Percentiles rank a stretch among this genome's conserved stretches.
phyloP scores from a whole-genome alignment of 2,888 invertebrate species.

The Oeneis ivallda region DNA sequence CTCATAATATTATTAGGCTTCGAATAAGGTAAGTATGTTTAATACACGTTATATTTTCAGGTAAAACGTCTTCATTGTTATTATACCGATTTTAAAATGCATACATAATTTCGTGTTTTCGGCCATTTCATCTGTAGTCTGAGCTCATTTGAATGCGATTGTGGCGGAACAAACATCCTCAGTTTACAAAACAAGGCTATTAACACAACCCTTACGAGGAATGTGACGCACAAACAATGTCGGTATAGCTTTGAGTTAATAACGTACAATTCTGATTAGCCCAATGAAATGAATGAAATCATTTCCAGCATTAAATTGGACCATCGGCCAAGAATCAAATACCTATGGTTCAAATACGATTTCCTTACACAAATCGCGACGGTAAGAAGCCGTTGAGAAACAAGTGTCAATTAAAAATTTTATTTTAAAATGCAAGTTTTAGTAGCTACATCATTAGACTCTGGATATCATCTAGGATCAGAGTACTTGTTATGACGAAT shows the following conservation, averaged over 20 bases:
- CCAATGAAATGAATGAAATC: neutral
- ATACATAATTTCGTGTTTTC: neutral
- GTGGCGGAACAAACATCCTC: constrained; percentile 5
- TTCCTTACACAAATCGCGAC: too few species aligned
- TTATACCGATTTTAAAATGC: neutral
- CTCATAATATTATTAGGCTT: too few species aligned
- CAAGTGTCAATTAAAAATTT: too few species aligned
- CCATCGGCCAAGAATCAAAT: neutral
- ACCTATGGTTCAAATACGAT: too few species aligned
- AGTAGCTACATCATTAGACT: too few species aligned
- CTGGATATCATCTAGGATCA: too few species aligned
- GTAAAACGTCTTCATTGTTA: too few species aligned
- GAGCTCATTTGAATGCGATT: neutral
- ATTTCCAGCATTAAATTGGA: neutral
- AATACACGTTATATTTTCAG: too few species aligned
- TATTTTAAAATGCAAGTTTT: too few species aligned
- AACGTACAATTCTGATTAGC: constrained; percentile 1
- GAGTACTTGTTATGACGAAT: too few species aligned
- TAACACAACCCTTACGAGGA: constrained; percentile 3
- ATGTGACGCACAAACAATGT: constrained; percentile 2
- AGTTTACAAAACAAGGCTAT: constrained; percentile 18
- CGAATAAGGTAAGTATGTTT: too few species aligned
- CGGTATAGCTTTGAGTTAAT: neutral
- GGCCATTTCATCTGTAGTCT: neutral
- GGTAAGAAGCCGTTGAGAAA: too few species aligned